phyloP scores from a whole-genome alignment of 2,113 vertebrate species.

The Pungitius pungitius region DNA sequence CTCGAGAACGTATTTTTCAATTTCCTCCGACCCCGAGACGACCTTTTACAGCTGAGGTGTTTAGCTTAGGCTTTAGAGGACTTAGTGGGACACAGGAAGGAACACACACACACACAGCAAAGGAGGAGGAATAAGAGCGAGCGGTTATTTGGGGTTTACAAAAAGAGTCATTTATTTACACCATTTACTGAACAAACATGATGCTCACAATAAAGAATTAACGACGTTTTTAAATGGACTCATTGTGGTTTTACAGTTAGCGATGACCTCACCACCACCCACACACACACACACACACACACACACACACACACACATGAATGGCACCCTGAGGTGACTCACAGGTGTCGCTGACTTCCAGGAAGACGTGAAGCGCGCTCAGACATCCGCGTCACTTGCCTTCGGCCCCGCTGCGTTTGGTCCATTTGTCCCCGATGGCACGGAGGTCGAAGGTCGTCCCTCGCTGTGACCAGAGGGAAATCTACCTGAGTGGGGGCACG shows the following conservation, averaged over 20 bases:
- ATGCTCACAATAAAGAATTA: not conserved
- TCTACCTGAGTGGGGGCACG: no score
- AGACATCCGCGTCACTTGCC: not conserved
- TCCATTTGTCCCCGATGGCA: not conserved
- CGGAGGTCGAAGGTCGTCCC: no score
- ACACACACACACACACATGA: not conserved
- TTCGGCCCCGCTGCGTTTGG: not conserved
- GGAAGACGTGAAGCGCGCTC: constrained; percentile 7
- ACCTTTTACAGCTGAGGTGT: constrained; percentile 67
- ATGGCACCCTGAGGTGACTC: constrained; percentile 16
- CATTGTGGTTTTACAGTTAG: not conserved
- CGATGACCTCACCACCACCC: constrained; percentile 18
- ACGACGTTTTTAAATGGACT: not conserved
- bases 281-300: constrained; percentile 14
- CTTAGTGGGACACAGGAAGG: constrained; percentile 60
- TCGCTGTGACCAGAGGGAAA: no score
- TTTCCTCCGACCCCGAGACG: constrained; percentile 63
- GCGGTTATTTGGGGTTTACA: not conserved
- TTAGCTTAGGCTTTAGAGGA: constrained; percentile 63
- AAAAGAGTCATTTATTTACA: no score
- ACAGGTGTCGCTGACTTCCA: constrained; percentile 14
- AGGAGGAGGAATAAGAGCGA: not conserved
- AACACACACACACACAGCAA: constrained; percentile 27
- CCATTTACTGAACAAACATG: no score
- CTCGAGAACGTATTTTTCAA: constrained; percentile 57